Evolutionary conservation across 2,113 vertebrate species (phyloP).

Genomic region (Ciconia maguari): DNA sequence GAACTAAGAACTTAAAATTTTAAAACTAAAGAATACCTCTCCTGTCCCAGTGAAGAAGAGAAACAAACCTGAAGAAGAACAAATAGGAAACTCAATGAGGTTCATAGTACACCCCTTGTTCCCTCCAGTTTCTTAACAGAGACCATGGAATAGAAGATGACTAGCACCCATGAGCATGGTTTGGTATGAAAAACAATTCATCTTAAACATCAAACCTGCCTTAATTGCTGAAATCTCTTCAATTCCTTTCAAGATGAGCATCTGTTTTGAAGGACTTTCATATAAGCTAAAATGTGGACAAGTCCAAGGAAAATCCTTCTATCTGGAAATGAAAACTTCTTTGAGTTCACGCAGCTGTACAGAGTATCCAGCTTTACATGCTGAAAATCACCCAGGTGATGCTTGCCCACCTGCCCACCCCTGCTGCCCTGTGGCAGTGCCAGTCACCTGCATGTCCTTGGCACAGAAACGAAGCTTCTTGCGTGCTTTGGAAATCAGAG

Average conservation of each 20-base stretch:
- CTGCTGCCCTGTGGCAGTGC: not conserved
- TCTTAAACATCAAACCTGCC: not conserved
- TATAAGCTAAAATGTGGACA: not conserved
- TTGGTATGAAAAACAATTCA: not conserved
- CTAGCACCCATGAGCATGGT: not conserved
- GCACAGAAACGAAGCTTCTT: not conserved
- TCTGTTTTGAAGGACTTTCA: not conserved
- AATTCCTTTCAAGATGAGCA: not conserved
- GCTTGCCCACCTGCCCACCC: not conserved
- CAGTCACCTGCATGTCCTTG: rapidly evolving
- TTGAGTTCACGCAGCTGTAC: not conserved
- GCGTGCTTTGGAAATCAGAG: not conserved
- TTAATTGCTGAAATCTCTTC: not conserved
- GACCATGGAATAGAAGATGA: not conserved
- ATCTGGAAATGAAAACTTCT: not conserved
- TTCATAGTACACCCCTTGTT: not conserved
- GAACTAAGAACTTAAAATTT: not conserved
- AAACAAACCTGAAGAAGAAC: not conserved
- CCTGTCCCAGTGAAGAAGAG: not conserved
- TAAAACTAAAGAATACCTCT: not conserved
- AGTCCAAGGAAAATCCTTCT: not conserved
- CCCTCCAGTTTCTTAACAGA: not conserved
- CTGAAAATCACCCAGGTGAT: not conserved
- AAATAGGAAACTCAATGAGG: not conserved
- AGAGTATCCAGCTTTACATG: not conserved